Base-by-base conservation (phyloP, 2,888 invertebrate species). In the Nomada goodeniana region DNA sequence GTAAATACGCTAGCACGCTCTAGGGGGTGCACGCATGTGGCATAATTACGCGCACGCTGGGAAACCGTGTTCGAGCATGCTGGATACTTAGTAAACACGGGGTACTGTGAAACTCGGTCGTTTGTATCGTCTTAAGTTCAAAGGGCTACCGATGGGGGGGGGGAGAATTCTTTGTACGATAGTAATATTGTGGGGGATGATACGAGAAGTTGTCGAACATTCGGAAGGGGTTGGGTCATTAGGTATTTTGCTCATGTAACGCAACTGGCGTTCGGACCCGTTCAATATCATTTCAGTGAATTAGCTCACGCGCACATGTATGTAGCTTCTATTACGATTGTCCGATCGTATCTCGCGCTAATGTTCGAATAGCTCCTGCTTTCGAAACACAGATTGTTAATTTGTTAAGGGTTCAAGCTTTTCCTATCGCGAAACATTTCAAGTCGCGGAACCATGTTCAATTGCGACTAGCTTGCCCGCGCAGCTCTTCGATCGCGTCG, bases 31-130 rank as follows among this genome's bases (percentile, higher is more conserved):
- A 88, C 83, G 82, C 83, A 83, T 82, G 53, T 74, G 80, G 89
- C 87, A 87, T 86, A 84, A 89, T 84, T 88, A 79, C 83, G 83
- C 82, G 80, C 79, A 76, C 73, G 77, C 59, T 47, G 20, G 53
- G 44, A 61, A 29, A 36, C 42, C 47, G 29, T 69, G 61, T 26
- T 55, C 69, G 47, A 23, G 29, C 57, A 36, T 68, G 60, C 2
- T 44, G 10, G 26, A 18, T 50, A 29, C 23, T 68, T 60, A 23
- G 42, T n/a, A 59, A 67, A 52, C 50, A 26, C 29, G 36, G 47
- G 29, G 9, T 42, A 63, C 36, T 15, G 3, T 44, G 52, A 44
- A 52, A 59, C 42, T 23, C 52, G 36, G 44, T 20, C 36, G n/a
- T 15, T 36, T 9, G 23, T 55, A 65, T 59, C 74, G 67, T 74